Conservation (phyloP, 1,140 invertebrate species). For the Xylocopa sonorina region DNA sequence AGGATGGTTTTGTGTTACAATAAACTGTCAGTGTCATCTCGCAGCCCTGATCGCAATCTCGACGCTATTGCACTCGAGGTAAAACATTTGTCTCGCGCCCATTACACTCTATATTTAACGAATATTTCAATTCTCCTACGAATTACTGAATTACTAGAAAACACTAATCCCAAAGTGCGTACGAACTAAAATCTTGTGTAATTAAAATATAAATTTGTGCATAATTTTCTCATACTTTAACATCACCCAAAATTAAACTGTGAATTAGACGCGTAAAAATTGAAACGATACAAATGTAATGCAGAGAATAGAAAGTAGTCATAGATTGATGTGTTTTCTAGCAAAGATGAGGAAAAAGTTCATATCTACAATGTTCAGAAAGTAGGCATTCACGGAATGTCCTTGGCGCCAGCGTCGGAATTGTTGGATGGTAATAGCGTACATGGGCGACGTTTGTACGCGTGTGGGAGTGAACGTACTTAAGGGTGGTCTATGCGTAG, state of each 20-base stretch:
- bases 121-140: no score
- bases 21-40: not conserved
- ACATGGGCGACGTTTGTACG: not conserved
- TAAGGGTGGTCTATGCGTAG: not conserved
- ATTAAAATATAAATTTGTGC: no score
- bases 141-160: no score
- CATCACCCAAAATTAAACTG: no score
- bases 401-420: not conserved
- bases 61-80: not conserved
- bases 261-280: no score
- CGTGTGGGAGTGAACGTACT: not conserved
- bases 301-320: no score
- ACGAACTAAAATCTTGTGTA: no score
- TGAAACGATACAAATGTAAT: no score
- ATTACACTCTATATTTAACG: not conserved
- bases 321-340: no score
- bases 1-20: not conserved
- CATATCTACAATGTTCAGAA: not conserved
- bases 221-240: no score
- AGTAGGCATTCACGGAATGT: not conserved
- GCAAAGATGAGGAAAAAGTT: no score
- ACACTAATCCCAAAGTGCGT: no score
- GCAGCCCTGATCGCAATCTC: not conserved
- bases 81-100: not conserved
- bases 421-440: not conserved